These are phyloP conservation scores for Lasioglossum marginatum DNA, from an alignment of 2,888 invertebrate species.

Conservation along the genomic window DNA sequence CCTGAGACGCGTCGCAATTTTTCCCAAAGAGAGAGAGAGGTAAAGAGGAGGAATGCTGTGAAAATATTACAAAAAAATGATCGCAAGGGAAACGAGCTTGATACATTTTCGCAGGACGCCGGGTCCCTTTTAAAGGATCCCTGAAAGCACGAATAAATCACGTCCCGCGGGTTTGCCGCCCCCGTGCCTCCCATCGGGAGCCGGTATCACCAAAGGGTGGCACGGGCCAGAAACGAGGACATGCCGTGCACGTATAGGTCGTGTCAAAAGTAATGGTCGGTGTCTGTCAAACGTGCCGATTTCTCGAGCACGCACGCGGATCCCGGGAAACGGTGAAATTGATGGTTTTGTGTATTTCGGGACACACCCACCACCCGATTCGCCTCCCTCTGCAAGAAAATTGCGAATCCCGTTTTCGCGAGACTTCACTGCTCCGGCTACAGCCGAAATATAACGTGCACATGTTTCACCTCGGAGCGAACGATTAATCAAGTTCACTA, in stretches of 20 bases:
- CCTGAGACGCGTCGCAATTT: not conserved
- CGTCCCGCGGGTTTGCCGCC: conserved; percentile 59
- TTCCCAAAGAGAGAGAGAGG: not conserved
- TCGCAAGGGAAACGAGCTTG: conserved; percentile 25
- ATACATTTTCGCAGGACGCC: conserved; percentile 44
- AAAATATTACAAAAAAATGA: conserved; percentile 28
- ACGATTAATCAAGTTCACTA: no score
- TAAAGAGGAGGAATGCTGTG: not conserved
- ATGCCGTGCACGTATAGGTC: conserved; percentile 63
- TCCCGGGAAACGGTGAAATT: conserved; percentile 26
- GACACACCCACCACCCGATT: not conserved
- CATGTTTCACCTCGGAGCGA: no score
- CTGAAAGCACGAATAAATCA: conserved; percentile 75
- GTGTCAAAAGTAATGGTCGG: conserved; percentile 76
- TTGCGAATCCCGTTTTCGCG: not conserved
- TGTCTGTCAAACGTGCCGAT: conserved; percentile 66
- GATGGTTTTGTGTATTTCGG: conserved; percentile 35
- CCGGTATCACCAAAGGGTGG: conserved; percentile 24
- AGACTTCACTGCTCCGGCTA: not conserved
- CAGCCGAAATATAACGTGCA: not conserved
- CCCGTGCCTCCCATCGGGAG: conserved; percentile 15
- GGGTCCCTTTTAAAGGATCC: conserved; percentile 68
- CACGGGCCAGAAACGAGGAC: conserved; percentile 35
- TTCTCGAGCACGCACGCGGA: conserved; percentile 29
- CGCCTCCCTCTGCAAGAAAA: not conserved